These are phyloP conservation scores for Drosophila melanosoma DNA, from an alignment of 2,888 invertebrate species.

Conservation along the genomic window DNA sequence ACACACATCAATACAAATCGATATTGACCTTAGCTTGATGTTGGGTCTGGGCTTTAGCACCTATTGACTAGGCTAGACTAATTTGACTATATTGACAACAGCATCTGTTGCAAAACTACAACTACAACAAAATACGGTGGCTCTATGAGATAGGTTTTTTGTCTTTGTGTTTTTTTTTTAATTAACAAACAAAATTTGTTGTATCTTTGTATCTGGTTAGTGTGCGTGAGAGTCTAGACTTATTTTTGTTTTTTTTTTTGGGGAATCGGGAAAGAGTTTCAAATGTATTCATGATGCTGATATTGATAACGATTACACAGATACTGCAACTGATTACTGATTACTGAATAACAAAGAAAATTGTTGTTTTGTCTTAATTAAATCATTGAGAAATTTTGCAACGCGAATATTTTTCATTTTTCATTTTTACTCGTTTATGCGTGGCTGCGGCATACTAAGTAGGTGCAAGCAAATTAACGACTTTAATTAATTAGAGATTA, in stretches of 20 bases:
- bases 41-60: conserved; percentile 28
- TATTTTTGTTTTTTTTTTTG: conserved; percentile 14
- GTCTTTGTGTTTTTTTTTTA: neutral
- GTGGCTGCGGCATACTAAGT: conserved; percentile 86
- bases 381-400: conserved; percentile 26
- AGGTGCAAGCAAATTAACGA: conserved; percentile 85
- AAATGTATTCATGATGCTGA: conserved; percentile 52
- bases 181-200: conserved; percentile 12
- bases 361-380: conserved; percentile 35
- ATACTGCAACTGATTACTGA: conserved; percentile 47
- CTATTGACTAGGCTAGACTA: conserved; percentile 17
- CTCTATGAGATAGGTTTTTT: neutral
- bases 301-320: conserved; percentile 53
- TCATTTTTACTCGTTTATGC: conserved; percentile 77
- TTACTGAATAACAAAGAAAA: conserved; percentile 54
- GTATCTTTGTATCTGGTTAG: conserved; percentile 32
- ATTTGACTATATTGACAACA: conserved; percentile 14
- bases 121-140: conserved; percentile 39
- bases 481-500: conserved; percentile 77
- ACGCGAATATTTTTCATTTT: conserved; percentile 33
- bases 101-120: conserved; percentile 29
- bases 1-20: conserved; percentile 52
- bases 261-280: conserved; percentile 50
- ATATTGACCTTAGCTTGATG: conserved; percentile 25
- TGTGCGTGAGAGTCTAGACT: conserved; percentile 41